Percentiles rank a stretch among this genome's conserved stretches.
phyloP scores from a whole-genome alignment of 2,113 vertebrate species.

The Catagonus wagneri region DNA sequence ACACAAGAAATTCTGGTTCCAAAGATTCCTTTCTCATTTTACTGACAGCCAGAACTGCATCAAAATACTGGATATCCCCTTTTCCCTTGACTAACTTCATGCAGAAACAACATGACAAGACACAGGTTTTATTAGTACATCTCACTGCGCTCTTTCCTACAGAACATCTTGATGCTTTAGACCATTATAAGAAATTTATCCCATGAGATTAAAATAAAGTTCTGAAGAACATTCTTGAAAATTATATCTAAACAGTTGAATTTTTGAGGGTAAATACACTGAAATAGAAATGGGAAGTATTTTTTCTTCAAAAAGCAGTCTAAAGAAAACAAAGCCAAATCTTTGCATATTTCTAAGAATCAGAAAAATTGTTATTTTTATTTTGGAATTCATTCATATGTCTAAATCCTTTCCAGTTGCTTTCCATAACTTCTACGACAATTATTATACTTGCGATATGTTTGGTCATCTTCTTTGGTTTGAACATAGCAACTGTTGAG shows the following conservation, averaged over 20 bases:
- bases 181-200: background rate
- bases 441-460: background rate
- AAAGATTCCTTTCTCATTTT: background rate
- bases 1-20: background rate
- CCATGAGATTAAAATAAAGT: background rate
- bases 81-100: background rate
- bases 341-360: background rate
- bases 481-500: background rate
- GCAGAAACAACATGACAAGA: background rate
- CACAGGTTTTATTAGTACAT: background rate
- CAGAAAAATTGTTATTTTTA: background rate
- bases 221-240: background rate
- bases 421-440: background rate
- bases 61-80: background rate
- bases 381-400: background rate
- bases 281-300: background rate
- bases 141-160: background rate
- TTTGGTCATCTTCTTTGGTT: background rate
- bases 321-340: background rate
- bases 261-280: background rate
- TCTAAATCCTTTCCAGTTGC: background rate
- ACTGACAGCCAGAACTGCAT: background rate
- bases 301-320: background rate
- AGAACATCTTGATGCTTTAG: background rate
- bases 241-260: background rate